phyloP scores from a whole-genome alignment of 2,888 invertebrate species.

The Acrobasis suavella region DNA sequence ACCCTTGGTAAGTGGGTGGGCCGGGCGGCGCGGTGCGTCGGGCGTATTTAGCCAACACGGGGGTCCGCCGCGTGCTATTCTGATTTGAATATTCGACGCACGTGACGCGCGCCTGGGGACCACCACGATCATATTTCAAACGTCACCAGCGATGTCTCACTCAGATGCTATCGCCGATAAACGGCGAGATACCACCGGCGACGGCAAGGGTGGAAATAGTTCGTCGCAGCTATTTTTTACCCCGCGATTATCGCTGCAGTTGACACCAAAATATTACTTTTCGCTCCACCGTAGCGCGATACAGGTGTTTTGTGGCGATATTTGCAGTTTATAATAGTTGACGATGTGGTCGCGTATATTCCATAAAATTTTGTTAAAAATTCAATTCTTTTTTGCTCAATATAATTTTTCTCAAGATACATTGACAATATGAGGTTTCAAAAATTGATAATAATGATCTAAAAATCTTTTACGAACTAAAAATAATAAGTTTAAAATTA shows the following conservation, averaged over 20 bases:
- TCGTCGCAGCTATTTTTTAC: constrained; percentile 74
- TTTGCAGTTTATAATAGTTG: constrained; percentile 16
- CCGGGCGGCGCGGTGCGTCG: constrained; percentile 62
- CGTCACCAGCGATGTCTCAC: constrained; percentile 82
- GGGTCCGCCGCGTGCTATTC: constrained; percentile 79
- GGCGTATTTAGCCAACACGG: constrained; percentile 83
- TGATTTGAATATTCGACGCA: constrained; percentile 82
- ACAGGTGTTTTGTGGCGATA: constrained; percentile 24
- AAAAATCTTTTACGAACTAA: too few species aligned
- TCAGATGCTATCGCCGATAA: constrained; percentile 81
- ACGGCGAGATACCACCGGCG: constrained; percentile 66
- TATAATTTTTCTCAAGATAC: neutral
- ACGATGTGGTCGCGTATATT: neutral
- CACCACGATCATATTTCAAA: constrained; percentile 81
- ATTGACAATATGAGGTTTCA: too few species aligned
- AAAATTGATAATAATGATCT: too few species aligned
- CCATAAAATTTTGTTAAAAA: neutral
- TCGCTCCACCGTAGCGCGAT: constrained; percentile 50
- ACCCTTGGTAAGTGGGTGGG: constrained; percentile 80
- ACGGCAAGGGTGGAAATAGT: constrained; percentile 76
- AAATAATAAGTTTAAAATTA: too few species aligned
- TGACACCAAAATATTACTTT: constrained; percentile 82
- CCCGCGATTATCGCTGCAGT: constrained; percentile 79
- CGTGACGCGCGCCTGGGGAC: constrained; percentile 76
- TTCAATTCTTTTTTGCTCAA: neutral